Percentiles rank a stretch among this genome's conserved stretches.
phyloP scores from a whole-genome alignment of 2,888 invertebrate genomes.

The Argyra leucocephala region DNA sequence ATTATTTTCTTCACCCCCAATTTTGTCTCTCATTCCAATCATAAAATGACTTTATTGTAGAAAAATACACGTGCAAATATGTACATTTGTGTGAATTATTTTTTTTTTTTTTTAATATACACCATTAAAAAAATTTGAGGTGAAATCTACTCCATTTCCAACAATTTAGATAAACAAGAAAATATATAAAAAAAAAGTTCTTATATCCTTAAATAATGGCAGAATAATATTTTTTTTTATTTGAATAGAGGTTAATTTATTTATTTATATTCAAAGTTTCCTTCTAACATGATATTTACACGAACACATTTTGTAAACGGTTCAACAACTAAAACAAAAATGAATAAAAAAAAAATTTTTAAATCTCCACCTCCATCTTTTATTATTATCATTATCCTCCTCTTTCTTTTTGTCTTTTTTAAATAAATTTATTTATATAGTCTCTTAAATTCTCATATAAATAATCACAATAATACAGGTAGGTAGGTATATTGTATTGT shows the following conservation, averaged over 20 bases:
- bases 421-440: not conserved
- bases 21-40: not conserved
- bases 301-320: not conserved
- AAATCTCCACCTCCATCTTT: no score
- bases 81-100: not conserved
- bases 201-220: no score
- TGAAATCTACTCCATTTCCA: not conserved
- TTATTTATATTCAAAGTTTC: conserved; percentile 6
- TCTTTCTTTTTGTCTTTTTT: no score
- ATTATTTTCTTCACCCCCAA: no score
- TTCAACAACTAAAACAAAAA: not conserved
- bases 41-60: not conserved
- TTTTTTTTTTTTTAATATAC: not conserved
- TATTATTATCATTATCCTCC: not conserved
- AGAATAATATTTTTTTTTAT: no score
- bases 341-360: not conserved
- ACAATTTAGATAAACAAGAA: no score
- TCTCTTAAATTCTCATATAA: conserved; percentile 1
- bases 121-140: not conserved
- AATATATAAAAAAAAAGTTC: no score
- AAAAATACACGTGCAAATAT: not conserved
- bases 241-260: not conserved
- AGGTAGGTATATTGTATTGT: no score
- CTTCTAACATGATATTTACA: not conserved
- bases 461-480: not conserved